Base-by-base conservation (phyloP, 1,140 invertebrate genomes). In the Drosophila kikkawai region DNA sequence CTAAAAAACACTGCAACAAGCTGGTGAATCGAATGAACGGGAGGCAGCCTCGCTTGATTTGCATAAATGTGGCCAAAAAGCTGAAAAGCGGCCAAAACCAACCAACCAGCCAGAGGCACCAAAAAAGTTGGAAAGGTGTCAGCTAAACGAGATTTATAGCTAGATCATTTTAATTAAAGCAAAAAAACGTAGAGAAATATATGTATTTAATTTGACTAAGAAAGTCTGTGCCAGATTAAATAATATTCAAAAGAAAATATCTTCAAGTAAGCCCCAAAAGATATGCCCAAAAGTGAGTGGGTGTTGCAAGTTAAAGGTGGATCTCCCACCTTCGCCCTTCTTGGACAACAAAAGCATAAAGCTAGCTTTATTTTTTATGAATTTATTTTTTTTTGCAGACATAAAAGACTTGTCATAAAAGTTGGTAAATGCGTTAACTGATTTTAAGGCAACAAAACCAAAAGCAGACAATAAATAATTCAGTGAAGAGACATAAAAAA, bases 401-500 rank as follows among this genome's bases (percentile, higher is more conserved):
- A 73, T 60, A 50, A 73, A 73, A 57, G 41, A 17, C 6, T 19
- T n/a, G n/a, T 26, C 37, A 73, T 73, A 73, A 71, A 73, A 50
- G 12, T 34, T 50, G 51, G 56, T 71, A 57, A 66, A 57, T 34
- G 36, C 26, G 36, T 73, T 50, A 37, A 51, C 45, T 15, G 57
- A 64, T 47, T 34, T 9, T 45, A 19, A 8, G 34, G 19, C 36
- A 56, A 51, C 29, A 34, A 48, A 22, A 26, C 36, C 51, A 70
- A 70, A 58, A 51, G 32, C 37, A n/a, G 41, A 32, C 17, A 37
- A 58, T 73, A 73, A 73, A 73, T 51, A 51, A 73, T 73, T 73
- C 70, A 71, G 69, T 59, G 69, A 29, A 22, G 32, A 41, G 37
- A 71, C 37, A 51, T 73, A 36, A 60, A 73, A 71, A 73, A 73